Evolutionary conservation across 1,140 invertebrate genomes (phyloP).

Genomic region (Zelostemma sp.): DNA sequence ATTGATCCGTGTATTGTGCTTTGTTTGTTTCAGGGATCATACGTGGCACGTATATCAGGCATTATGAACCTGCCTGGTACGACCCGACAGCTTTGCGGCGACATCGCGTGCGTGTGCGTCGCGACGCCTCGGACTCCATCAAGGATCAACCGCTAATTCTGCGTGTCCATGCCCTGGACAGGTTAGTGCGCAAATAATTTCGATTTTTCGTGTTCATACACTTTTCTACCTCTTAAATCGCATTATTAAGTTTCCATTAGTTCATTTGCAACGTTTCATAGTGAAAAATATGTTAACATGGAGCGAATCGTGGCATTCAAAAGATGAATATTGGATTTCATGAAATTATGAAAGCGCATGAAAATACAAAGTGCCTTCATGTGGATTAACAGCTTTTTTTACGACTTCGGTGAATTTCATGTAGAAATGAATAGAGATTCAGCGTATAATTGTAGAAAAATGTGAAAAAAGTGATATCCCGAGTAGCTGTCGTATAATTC

Average conservation of each 20-base stretch:
- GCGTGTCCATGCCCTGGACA: slow-evolving; percentile 66
- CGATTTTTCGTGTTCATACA: no score
- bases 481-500: not conserved
- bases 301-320: no score
- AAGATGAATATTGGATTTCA: no score
- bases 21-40: slow-evolving; percentile 63
- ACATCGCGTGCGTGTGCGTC: slow-evolving; percentile 65
- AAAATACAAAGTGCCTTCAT: no score
- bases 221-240: no score
- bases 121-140: slow-evolving; percentile 54
- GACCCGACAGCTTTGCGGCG: slow-evolving; percentile 64
- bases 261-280: no score
- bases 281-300: no score
- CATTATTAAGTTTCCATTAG: no score
- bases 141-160: slow-evolving; percentile 61
- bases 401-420: not conserved
- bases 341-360: no score
- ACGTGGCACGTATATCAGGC: slow-evolving; percentile 69
- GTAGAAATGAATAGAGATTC: not conserved
- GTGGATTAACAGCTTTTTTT: no score
- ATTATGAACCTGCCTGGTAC: slow-evolving; percentile 73
- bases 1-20: slow-evolving; percentile 27
- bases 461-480: not conserved
- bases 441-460: not conserved
- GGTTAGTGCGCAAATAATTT: slow-evolving; percentile 53